Conservation (phyloP, 2,113 vertebrate species). For the Penelope pileata region DNA sequence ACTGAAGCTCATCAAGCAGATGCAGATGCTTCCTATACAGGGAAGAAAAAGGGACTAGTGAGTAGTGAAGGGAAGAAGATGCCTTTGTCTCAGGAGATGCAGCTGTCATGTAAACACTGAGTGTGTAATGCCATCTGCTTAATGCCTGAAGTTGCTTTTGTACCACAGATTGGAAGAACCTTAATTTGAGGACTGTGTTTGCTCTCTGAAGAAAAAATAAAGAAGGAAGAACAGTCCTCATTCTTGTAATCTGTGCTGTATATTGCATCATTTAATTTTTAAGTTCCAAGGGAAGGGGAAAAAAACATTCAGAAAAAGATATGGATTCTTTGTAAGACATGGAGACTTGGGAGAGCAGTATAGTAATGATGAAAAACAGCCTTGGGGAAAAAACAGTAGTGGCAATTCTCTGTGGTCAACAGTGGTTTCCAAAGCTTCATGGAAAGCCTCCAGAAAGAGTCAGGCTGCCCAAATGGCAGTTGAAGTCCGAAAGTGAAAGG, state of each 20-base stretch:
- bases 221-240: not conserved
- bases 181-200: not conserved
- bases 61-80: not conserved
- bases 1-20: not conserved
- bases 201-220: not conserved
- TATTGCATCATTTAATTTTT: not conserved
- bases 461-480: not conserved
- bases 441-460: not conserved
- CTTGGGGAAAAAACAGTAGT: not conserved
- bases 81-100: conserved; percentile 17
- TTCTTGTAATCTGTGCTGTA: not conserved
- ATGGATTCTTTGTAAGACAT: not conserved
- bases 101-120: not conserved
- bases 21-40: not conserved
- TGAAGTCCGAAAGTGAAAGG: not conserved
- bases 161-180: not conserved
- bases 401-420: not conserved
- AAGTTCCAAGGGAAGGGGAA: not conserved
- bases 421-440: not conserved
- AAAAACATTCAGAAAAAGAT: not conserved
- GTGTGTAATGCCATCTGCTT: conserved; percentile 23
- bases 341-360: not conserved
- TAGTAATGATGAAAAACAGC: not conserved
- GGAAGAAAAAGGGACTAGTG: not conserved
- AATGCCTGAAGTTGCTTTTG: conserved; percentile 10